Evolutionary conservation across 2,797 vertebrate genomes (phyloP).

Genomic region (Characodon lateralis): DNA sequence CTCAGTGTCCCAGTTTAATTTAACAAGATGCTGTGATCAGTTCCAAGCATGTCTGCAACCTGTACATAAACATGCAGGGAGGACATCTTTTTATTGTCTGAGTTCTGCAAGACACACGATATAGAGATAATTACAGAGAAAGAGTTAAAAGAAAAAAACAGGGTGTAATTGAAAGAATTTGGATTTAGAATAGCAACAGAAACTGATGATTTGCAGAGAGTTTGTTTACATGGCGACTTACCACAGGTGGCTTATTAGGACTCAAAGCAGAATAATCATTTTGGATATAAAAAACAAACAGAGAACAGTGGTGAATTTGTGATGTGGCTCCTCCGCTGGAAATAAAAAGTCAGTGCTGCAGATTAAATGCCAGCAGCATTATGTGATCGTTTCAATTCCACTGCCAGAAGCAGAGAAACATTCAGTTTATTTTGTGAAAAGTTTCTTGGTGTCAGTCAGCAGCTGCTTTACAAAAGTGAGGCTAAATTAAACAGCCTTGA

Average conservation of each 20-base stretch:
- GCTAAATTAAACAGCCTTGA: background rate
- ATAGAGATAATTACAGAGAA: slow-evolving; percentile 40
- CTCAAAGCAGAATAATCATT: slow-evolving; percentile 37
- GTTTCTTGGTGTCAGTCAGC: background rate
- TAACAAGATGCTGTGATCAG: slow-evolving; percentile 23
- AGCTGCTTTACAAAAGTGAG: background rate
- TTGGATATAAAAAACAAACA: slow-evolving; percentile 38
- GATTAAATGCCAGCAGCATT: slow-evolving; percentile 17
- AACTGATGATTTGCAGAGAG: slow-evolving; percentile 29
- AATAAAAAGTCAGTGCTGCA: slow-evolving; percentile 15
- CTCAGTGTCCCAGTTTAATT: slow-evolving; percentile 45
- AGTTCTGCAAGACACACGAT: slow-evolving; percentile 31
- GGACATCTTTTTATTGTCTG: slow-evolving; percentile 39
- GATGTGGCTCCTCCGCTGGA: slow-evolving; percentile 33
- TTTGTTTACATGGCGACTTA: slow-evolving; percentile 41
- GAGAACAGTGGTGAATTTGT: slow-evolving; percentile 37
- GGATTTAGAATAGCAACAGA: slow-evolving; percentile 26
- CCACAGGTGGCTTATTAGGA: slow-evolving; percentile 49
- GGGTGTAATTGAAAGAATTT: slow-evolving; percentile 20
- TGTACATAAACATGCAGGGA: slow-evolving; percentile 39
- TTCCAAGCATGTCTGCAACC: slow-evolving; percentile 35
- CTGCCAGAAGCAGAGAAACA: background rate
- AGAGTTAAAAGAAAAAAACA: slow-evolving; percentile 8
- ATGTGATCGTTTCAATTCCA: slow-evolving; percentile 18
- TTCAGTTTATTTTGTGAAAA: background rate